Percentiles rank a stretch among this genome's conserved stretches.
Evolutionary conservation across 1,140 invertebrate genomes (phyloP).

Genomic region (Copidosoma floridanum): DNA sequence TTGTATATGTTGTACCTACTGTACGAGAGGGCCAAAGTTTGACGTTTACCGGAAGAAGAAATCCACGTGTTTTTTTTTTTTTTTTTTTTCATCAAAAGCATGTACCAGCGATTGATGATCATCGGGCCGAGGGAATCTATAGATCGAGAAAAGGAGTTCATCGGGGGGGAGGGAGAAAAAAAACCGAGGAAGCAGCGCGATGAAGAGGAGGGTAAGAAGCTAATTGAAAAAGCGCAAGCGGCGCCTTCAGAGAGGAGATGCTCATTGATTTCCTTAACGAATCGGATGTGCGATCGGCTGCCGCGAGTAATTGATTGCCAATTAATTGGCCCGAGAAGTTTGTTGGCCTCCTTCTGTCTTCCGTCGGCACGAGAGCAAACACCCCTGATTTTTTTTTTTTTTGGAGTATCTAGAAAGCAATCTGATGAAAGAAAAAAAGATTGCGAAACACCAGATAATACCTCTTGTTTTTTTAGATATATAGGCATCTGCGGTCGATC

Average conservation of each 20-base stretch:
- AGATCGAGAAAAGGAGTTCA: too few species aligned
- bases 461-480: constrained; percentile 22
- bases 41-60: too few species aligned
- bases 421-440: background rate
- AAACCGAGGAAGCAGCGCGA: too few species aligned
- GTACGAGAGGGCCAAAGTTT: too few species aligned
- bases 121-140: too few species aligned
- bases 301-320: constrained; percentile 34
- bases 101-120: too few species aligned
- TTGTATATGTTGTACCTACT: too few species aligned
- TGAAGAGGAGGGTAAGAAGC: too few species aligned
- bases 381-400: background rate
- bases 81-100: too few species aligned
- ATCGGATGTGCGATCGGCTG: constrained; percentile 24
- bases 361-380: background rate
- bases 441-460: constrained; percentile 3
- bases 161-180: too few species aligned
- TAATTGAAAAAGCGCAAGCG: background rate
- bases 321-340: constrained; percentile 32
- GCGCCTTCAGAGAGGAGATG: background rate
- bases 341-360: background rate
- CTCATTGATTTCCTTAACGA: constrained; percentile 43
- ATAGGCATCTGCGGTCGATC: constrained; percentile 33
- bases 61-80: too few species aligned
- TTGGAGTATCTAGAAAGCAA: background rate